Conservation (phyloP, 2,113 vertebrate genomes). For the Calidris pugnax region DNA sequence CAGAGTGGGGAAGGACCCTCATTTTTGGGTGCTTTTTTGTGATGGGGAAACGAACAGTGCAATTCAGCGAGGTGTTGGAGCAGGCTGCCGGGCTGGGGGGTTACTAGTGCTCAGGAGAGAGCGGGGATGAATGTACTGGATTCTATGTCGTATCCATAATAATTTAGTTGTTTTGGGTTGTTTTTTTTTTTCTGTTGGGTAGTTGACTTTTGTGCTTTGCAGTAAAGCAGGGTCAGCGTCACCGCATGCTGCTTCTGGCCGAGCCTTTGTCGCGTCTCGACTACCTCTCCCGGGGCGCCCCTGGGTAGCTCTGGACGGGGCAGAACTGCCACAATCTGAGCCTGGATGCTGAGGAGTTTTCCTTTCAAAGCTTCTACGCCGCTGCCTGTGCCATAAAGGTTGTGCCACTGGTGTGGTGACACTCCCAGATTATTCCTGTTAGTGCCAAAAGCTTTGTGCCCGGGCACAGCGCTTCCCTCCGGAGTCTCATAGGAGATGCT, state of each 20-base stretch:
- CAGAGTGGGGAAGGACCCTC: neutral
- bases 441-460: neutral
- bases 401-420: neutral
- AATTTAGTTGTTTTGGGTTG: neutral
- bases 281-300: conserved; percentile 46
- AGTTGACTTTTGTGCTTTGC: neutral
- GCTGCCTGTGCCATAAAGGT: neutral
- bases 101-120: neutral
- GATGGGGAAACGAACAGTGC: fast-evolving
- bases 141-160: neutral
- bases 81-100: neutral
- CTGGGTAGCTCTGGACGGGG: neutral
- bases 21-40: neutral
- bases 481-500: neutral
- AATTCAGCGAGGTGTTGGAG: neutral
- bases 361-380: neutral
- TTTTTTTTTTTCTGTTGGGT: neutral
- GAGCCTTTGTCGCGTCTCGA: neutral
- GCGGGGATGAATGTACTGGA: neutral
- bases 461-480: fast-evolving
- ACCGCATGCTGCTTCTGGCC: neutral
- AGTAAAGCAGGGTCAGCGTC: neutral
- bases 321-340: neutral
- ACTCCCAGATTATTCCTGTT: neutral
- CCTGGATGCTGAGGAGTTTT: neutral